Base-by-base conservation (phyloP, 2,113 vertebrate genomes). In the Xerus inauris region DNA sequence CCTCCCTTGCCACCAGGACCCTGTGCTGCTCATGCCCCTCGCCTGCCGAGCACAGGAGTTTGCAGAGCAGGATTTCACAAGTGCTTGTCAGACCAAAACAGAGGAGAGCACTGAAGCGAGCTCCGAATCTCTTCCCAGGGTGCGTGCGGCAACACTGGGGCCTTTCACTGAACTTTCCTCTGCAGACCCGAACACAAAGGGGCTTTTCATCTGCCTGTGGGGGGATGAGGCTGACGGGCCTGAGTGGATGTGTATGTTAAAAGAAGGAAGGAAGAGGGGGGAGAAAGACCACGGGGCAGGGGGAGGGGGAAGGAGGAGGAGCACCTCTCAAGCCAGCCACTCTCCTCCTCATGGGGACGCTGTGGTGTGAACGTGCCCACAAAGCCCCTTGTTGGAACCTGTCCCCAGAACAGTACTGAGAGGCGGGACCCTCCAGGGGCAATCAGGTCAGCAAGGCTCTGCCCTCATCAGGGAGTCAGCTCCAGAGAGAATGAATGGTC, bases 271-370 rank as follows among this genome's bases (percentile, higher is more conserved):
- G 32, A 51, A 16, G 17, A 26, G n/a, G 26, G 26, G 76, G 45
- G 9, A 42, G 30, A 30, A 32, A 16, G 45, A 32, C 28, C 13
- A 11, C 1, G 42, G 24, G 13, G 13, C 28, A 76, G 62, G 64
- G 14, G 62, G 26, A 11, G 62, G 62, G 26, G 62, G 26, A 10
- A 32, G 30, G 65, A 35, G 65, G 65, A 67, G 32, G 65, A 67
- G 28, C 19, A 32, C 35, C 40, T 73, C 22, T 22, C 38, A 35
- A 6, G 22, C 51, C 64, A 20, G 40, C 26, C 14, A 1, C 28
- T 64, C 76, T 32, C 1, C 26, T 65, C 26, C 2, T 0, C 13
- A 0, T 30, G 20, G 51, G 11, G 47, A n/a, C 8, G 3, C 32
- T 67, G 3, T 32, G 65, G 65, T 35, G 14, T 35, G 32, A 35